These are phyloP conservation scores for Parasteatoda lunata DNA, from an alignment of 2,888 invertebrate species.

Conservation along the genomic window DNA sequence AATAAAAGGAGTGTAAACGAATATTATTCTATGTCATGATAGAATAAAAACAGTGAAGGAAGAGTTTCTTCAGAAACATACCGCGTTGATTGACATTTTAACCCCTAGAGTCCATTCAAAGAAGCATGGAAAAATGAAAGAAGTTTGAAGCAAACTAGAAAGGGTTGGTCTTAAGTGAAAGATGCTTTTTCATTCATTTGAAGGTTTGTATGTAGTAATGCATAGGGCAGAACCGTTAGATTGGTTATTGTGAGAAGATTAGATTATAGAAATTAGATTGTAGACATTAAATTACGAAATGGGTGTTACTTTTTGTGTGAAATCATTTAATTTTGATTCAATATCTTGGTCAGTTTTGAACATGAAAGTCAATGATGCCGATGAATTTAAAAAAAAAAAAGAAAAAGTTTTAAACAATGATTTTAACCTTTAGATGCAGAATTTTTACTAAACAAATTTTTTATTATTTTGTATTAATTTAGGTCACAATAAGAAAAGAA, in stretches of 20 bases:
- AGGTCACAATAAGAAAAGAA: too few relatives aligned
- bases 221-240: not conserved
- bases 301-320: too few relatives aligned
- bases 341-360: too few relatives aligned
- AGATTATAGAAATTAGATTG: too few relatives aligned
- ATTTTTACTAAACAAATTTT: too few relatives aligned
- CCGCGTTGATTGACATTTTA: constrained; percentile 55
- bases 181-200: not conserved
- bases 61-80: constrained; percentile 33
- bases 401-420: too few relatives aligned
- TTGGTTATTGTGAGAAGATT: not conserved
- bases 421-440: too few relatives aligned
- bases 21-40: constrained; percentile 35
- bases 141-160: constrained; percentile 19
- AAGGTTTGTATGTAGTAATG: not conserved
- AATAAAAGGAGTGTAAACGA: constrained; percentile 35
- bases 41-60: constrained; percentile 15
- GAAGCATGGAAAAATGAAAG: constrained; percentile 18
- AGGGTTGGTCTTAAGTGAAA: constrained; percentile 30
- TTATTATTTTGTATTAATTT: too few relatives aligned
- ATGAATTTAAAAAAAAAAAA: too few relatives aligned
- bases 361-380: too few relatives aligned
- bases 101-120: constrained; percentile 38
- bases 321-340: too few relatives aligned
- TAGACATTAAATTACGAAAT: too few relatives aligned